Percentiles rank a stretch among this genome's conserved stretches.
These are phyloP conservation scores for Stenodera caucasica DNA, from an alignment of 2,888 invertebrate genomes.

Conservation along the genomic window DNA sequence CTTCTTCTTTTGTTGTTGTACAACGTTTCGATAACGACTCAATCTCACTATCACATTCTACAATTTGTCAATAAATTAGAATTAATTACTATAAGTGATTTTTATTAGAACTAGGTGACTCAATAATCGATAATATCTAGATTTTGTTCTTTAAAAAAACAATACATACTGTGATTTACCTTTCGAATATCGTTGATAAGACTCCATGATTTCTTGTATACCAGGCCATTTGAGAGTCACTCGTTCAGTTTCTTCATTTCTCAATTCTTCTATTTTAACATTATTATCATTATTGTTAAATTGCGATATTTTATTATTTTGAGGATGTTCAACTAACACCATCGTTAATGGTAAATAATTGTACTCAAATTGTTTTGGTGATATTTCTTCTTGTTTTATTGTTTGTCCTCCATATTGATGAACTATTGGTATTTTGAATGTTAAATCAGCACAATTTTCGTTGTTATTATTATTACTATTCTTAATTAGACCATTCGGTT, in stretches of 20 bases:
- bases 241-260: slow-evolving; percentile 21
- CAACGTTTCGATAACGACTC: slow-evolving; percentile 56
- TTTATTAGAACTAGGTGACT: too few species aligned
- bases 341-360: slow-evolving; percentile 40
- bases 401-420: slow-evolving; percentile 32
- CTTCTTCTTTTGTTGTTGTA: slow-evolving; percentile 57
- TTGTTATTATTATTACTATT: slow-evolving; percentile 32
- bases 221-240: slow-evolving; percentile 57
- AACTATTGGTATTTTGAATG: slow-evolving; percentile 38
- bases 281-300: slow-evolving; percentile 26
- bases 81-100: too few species aligned
- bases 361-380: slow-evolving; percentile 27
- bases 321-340: slow-evolving; percentile 35
- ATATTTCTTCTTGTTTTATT: slow-evolving; percentile 31
- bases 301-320: slow-evolving; percentile 11
- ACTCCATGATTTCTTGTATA: slow-evolving; percentile 57
- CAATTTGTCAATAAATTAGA: too few species aligned
- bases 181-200: slow-evolving; percentile 59
- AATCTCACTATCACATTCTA: slow-evolving; percentile 60
- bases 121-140: too few species aligned
- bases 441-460: slow-evolving; percentile 34
- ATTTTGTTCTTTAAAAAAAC: too few species aligned
- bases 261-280: slow-evolving; percentile 41
- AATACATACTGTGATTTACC: too few species aligned
- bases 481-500: slow-evolving; percentile 55